A percentile compares a stretch with the other conserved stretches of the same genome.
Evolutionary conservation across 1,140 invertebrate genomes (phyloP).

Genomic region (Drosophila ercepeae): DNA sequence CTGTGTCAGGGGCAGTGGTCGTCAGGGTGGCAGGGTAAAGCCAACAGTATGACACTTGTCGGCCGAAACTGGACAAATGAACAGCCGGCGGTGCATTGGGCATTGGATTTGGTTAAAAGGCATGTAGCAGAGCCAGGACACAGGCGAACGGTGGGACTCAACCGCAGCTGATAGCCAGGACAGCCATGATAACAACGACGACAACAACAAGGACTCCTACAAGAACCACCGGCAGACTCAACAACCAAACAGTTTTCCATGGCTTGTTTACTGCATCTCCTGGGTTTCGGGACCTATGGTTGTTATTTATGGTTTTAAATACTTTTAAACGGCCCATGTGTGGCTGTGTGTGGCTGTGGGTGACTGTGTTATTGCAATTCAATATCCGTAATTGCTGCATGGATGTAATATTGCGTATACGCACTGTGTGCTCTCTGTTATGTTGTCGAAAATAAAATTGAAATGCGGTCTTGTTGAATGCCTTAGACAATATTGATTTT

Average conservation of each 20-base stretch:
- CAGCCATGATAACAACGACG: conserved; percentile 64
- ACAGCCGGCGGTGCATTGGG: conserved; percentile 60
- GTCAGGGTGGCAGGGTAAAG: conserved; percentile 7
- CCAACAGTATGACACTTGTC: conserved; percentile 75
- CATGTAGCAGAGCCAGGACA: not conserved
- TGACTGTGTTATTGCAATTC: conserved; percentile 50
- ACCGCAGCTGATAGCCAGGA: conserved; percentile 58
- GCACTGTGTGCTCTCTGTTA: not conserved
- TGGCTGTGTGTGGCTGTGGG: too few relatives aligned
- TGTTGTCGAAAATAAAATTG: conserved; percentile 17
- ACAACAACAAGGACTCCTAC: conserved; percentile 23
- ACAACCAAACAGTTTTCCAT: conserved; percentile 56
- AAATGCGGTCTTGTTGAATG: not conserved
- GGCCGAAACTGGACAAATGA: conserved; percentile 61
- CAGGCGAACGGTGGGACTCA: conserved; percentile 15
- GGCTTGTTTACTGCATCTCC: conserved; percentile 34
- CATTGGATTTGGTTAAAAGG: conserved; percentile 26
- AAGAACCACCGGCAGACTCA: conserved; percentile 47
- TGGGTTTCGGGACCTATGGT: conserved; percentile 13
- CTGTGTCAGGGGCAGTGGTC: not conserved
- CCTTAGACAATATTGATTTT: conserved; percentile 30
- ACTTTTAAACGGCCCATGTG: conserved; percentile 15
- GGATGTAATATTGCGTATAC: conserved; percentile 20
- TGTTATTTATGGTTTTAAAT: conserved; percentile 71
- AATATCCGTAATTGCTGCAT: conserved; percentile 29